Conservation (phyloP, 2,888 invertebrate genomes). For the Eilema depressum region DNA sequence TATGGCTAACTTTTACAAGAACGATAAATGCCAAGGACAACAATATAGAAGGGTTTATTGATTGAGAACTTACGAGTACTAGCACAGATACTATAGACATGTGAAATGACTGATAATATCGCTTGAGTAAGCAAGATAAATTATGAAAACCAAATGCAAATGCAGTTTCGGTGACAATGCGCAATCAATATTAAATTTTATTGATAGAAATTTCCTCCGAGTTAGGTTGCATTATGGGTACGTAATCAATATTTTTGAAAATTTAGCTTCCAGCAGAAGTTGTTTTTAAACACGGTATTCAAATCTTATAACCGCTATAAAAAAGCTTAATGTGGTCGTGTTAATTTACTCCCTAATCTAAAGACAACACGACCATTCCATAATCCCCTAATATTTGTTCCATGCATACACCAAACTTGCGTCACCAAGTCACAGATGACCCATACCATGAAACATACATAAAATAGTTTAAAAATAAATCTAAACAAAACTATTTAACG, state of each 20-base stretch:
- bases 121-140: not conserved
- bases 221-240: not conserved
- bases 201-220: not conserved
- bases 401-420: not conserved
- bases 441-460: slow-evolving; percentile 20
- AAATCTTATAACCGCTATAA: not conserved
- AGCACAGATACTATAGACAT: not conserved
- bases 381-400: slow-evolving; percentile 5
- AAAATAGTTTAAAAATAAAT: slow-evolving; percentile 40
- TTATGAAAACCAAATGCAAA: not conserved
- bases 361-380: not conserved
- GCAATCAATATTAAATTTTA: not conserved
- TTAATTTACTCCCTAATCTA: slow-evolving; percentile 5
- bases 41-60: slow-evolving; percentile 35
- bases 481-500: slow-evolving; percentile 43
- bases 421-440: slow-evolving; percentile 15
- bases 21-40: slow-evolving; percentile 47
- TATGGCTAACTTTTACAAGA: slow-evolving; percentile 43
- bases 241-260: not conserved
- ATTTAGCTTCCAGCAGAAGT: not conserved
- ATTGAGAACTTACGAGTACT: slow-evolving; percentile 26
- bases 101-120: not conserved
- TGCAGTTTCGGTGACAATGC: not conserved
- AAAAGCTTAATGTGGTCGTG: not conserved
- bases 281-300: not conserved